Base-by-base conservation (phyloP, 2,113 vertebrate species). In the Hippolais icterina region DNA sequence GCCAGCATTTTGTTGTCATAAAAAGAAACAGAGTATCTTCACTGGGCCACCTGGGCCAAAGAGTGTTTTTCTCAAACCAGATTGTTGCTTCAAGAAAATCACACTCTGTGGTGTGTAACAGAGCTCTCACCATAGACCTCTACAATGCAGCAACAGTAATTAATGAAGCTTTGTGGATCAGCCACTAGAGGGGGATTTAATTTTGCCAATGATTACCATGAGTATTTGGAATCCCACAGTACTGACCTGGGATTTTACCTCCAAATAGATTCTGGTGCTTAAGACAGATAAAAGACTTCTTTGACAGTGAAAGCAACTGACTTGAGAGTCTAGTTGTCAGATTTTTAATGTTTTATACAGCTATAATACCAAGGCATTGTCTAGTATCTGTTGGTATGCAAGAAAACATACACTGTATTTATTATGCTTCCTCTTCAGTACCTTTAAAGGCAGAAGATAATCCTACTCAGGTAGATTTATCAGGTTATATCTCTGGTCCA, bases 161-260 rank as follows among this genome's bases (percentile, higher is more conserved):
- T 79, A 15, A 18, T 2, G 19, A 60, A 75, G 46, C 11, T 77
- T 14, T 18, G 49, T 16, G 53, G 20, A 76, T 42, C 42, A 16
- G 61, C 96, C 96, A 69, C 96, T 95, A 97, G 96, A 94, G 94
- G 95, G 93, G 24, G 95, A 64, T 68, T 96, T 81, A 56, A 96
- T 90, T 93, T 94, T 95, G 86, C 80, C 80, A 72, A 76, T 76
- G 61, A 71, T 65, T 46, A 68, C 23, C 23, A 29, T 0, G 0
- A 3, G 23, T 22, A 33, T 25, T n/a, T 4, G 0, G 54, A 77
- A 35, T 77, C 54, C 15, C 28, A 50, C 29, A 69, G 63, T 4
- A 77, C 20, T 3, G 33, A 79, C 28, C 41, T 0, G 0, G 18
- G 63, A 56, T 88, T 85, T 80, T 50, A 83, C 28, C 54, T 95